These are phyloP conservation scores for Crocidura indochinensis DNA, from an alignment of 2,797 vertebrate species.

Conservation along the genomic window DNA sequence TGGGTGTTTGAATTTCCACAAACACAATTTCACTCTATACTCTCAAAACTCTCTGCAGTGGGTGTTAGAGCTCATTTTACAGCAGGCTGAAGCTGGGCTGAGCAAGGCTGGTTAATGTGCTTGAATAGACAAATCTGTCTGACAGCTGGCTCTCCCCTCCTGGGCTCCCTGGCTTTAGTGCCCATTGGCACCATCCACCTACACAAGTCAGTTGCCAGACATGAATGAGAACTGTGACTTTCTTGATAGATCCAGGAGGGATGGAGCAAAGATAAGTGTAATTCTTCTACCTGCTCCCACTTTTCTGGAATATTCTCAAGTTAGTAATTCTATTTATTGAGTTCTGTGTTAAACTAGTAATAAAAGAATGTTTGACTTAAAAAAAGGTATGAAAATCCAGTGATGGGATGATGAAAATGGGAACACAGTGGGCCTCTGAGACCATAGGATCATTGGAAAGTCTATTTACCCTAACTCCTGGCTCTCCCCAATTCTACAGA, in stretches of 20 bases:
- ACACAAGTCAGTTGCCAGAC: not conserved
- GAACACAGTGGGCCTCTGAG: too few relatives aligned
- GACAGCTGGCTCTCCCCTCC: not conserved
- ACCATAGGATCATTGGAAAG: too few relatives aligned
- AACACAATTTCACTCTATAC: not conserved
- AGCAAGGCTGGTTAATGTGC: not conserved
- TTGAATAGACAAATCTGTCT: not conserved
- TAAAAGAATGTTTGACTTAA: conserved; percentile 25
- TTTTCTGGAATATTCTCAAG: not conserved
- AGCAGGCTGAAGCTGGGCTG: not conserved
- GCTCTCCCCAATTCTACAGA: too few relatives aligned
- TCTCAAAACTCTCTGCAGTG: not conserved
- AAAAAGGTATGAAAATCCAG: not conserved
- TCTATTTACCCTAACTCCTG: too few relatives aligned
- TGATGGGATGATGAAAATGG: too few relatives aligned
- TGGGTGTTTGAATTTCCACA: not conserved
- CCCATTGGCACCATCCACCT: rapidly evolving
- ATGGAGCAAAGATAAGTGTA: not conserved
- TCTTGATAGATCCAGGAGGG: not conserved
- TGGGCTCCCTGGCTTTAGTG: not conserved
- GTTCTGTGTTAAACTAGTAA: not conserved
- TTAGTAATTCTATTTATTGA: conserved; percentile 10
- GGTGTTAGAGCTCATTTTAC: not conserved
- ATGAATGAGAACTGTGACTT: not conserved
- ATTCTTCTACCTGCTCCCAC: not conserved